phyloP scores from a whole-genome alignment of 2,888 invertebrate species.

The Euclidia mi region DNA sequence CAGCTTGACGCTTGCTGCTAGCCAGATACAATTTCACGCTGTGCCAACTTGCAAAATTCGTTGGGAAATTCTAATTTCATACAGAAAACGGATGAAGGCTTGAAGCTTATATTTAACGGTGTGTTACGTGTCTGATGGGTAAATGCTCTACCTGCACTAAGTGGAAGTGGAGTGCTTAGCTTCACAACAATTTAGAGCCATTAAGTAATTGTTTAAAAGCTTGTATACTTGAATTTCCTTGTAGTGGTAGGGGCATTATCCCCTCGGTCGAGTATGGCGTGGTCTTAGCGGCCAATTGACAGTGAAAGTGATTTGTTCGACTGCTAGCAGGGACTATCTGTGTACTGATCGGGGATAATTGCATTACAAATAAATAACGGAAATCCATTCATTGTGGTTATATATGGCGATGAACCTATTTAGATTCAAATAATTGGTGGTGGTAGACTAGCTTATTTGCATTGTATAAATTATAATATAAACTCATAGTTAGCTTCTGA shows the following conservation, averaged over 20 bases:
- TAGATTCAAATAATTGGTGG: too few species aligned
- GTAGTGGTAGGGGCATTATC: neutral
- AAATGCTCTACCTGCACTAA: conserved; percentile 50
- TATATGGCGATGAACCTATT: too few species aligned
- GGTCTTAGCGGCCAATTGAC: neutral
- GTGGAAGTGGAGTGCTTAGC: conserved; percentile 38
- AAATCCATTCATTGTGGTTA: too few species aligned
- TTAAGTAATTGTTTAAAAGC: conserved; percentile 39
- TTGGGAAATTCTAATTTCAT: conserved; percentile 85
- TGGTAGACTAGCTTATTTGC: too few species aligned
- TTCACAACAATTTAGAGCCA: conserved; percentile 25
- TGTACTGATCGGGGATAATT: conserved; percentile 9
- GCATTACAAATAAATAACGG: conserved; percentile 4
- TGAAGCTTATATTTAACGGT: conserved; percentile 62
- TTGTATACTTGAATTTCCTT: conserved; percentile 17
- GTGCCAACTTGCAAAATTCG: conserved; percentile 86
- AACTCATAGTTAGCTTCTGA: too few species aligned
- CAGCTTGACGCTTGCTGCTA: conserved; percentile 82
- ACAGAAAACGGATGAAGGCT: conserved; percentile 71
- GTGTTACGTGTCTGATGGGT: conserved; percentile 57
- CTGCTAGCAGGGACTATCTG: neutral
- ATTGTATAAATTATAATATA: too few species aligned
- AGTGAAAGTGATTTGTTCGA: conserved; percentile 7
- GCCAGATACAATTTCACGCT: conserved; percentile 88
- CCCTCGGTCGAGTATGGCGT: neutral